Percentiles rank a stretch among this genome's conserved stretches.
These are phyloP conservation scores for Leucosticte australis DNA, from an alignment of 2,113 vertebrate genomes.

Conservation along the genomic window DNA sequence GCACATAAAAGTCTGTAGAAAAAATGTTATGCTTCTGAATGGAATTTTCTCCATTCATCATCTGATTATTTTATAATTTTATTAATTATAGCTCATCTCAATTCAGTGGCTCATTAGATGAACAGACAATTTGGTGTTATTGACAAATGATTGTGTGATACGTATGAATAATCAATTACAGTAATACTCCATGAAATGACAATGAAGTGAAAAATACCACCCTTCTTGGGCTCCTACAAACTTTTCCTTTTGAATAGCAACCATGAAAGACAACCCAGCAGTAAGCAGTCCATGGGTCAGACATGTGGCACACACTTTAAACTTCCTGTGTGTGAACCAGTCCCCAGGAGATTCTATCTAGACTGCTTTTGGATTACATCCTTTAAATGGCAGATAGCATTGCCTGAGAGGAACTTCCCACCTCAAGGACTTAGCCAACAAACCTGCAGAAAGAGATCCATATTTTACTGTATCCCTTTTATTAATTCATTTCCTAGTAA, in stretches of 20 bases:
- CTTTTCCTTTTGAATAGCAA: not conserved
- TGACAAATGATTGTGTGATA: not conserved
- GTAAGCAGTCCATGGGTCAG: not conserved
- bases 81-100: not conserved
- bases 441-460: not conserved
- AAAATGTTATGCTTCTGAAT: not conserved
- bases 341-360: not conserved
- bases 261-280: not conserved
- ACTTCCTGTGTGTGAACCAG: not conserved
- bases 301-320: not conserved
- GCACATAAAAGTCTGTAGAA: not conserved
- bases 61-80: slow-evolving; percentile 6
- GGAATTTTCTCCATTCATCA: not conserved
- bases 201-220: not conserved
- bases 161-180: not conserved
- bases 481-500: not conserved
- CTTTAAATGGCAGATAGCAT: not conserved
- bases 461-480: not conserved
- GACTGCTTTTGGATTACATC: not conserved
- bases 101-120: not conserved
- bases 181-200: not conserved
- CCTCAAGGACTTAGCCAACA: not conserved
- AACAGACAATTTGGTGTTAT: not conserved
- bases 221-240: rapidly evolving
- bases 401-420: not conserved